A percentile compares a stretch with the other conserved stretches of the same genome.
Evolutionary conservation across 2,888 invertebrate genomes (phyloP).

Genomic region (Tetheella fluctuosa): DNA sequence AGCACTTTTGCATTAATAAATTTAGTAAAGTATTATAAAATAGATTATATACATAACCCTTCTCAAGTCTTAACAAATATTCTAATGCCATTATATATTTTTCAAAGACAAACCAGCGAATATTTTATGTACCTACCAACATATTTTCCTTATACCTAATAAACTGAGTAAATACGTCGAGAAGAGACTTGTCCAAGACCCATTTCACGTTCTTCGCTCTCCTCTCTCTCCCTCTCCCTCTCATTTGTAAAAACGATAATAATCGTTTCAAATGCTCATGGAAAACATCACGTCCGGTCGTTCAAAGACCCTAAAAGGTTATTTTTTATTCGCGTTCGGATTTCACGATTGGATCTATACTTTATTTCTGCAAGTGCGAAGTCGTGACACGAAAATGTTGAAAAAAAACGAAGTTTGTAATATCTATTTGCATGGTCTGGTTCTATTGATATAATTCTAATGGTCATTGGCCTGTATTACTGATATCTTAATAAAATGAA

Average conservation of each 20-base stretch:
- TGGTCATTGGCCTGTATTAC: neutral
- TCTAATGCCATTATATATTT: no score
- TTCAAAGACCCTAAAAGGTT: constrained; percentile 50
- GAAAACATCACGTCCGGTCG: constrained; percentile 35
- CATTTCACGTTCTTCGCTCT: neutral
- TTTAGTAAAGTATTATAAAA: no score
- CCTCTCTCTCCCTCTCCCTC: neutral
- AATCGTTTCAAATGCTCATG: constrained; percentile 32
- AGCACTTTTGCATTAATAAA: no score
- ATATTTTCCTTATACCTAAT: no score
- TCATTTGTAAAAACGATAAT: neutral
- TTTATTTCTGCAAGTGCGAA: constrained; percentile 33
- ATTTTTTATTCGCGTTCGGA: constrained; percentile 36
- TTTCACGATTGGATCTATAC: constrained; percentile 23
- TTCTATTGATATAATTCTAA: constrained; percentile 2
- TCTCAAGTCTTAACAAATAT: no score
- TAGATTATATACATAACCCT: no score
- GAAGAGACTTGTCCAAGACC: no score
- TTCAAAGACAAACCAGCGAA: no score
- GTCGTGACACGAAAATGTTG: constrained; percentile 41
- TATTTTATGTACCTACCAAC: no score
- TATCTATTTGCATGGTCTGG: constrained; percentile 13
- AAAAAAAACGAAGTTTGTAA: neutral
- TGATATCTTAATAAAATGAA: neutral
- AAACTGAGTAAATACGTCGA: no score